Evolutionary conservation across 2,888 invertebrate species (phyloP).

Genomic region (Acheta domesticus): DNA sequence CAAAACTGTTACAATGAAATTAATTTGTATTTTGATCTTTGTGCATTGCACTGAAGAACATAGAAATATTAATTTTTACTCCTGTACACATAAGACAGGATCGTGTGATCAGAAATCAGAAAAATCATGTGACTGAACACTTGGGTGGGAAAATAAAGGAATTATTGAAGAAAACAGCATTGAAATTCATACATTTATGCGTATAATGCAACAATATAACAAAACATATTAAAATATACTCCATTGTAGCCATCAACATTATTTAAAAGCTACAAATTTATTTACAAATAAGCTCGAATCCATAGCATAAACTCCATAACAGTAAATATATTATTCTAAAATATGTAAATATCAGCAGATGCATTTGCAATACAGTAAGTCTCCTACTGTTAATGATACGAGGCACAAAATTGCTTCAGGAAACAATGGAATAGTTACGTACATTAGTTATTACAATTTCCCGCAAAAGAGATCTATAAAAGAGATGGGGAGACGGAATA

Average conservation of each 20-base stretch:
- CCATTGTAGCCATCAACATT: constrained; percentile 5
- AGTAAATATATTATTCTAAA: constrained; percentile 21
- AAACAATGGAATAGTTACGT: neutral
- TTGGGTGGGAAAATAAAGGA: no score
- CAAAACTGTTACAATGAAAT: no score
- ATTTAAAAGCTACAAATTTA: constrained; percentile 23
- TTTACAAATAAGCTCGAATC: neutral
- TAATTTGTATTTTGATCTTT: no score
- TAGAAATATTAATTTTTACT: no score
- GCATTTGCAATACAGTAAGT: neutral
- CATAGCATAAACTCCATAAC: neutral
- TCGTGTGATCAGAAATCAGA: no score
- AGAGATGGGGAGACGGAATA: no score
- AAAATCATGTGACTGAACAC: no score
- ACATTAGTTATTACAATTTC: neutral
- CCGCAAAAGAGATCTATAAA: no score
- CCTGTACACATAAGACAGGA: no score
- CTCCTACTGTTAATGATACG: neutral
- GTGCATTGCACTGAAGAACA: no score
- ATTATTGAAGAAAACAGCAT: no score
- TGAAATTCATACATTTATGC: constrained; percentile 18
- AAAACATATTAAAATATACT: constrained; percentile 18
- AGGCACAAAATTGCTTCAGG: neutral
- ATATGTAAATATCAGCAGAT: neutral
- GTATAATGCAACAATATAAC: neutral